Evolutionary conservation across 2,113 vertebrate species (phyloP), one percentile per base, ranked within the genome.

Genomic region (Anoura caudifer): DNA sequence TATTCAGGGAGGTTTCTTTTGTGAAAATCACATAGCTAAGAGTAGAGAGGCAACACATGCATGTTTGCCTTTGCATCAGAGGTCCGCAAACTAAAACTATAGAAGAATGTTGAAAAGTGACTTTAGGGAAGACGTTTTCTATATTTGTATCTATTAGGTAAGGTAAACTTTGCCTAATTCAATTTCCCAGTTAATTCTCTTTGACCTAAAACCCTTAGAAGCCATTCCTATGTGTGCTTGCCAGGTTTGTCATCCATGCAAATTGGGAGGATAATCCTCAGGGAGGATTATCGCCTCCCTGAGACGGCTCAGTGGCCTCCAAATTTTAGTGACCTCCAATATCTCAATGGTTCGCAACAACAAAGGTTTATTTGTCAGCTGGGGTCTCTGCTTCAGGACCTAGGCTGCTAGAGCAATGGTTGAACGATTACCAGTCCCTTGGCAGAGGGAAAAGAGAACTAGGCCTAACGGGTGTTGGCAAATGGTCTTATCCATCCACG

Each of bases 101-200:
- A 83, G 84, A 16, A 84, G 43, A 81, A 73, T 89, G 28, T 86
- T 89, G 24, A 91, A 73, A 79, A 81, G 17, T 43, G 24, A 92
- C 36, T 38, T 70, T 59, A 83, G 69, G 26, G 52, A 28, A 87
- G 87, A 87, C 50, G 13, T 22, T 19, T 47, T 69, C 7, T 63
- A 19, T 52, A 72, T 72, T 77, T 77, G 3, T 43, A 50, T 61
- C 28, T 83, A 13, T 76, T 28, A 76, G 43, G 13, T 45, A 72
- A 73, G 52, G 73, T 91, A 91, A 91, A 91, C 38, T 94, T 76
- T 87, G 22, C 50, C 47, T 61, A 70, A 77, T 63, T 94, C 31
- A 87, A 63, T 83, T 82, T 75, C 26, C 43, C 19, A 61, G n/a
- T 87, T 63, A 56, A 61, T 87, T 87, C 31, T 91, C 36, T 80